phyloP scores from a whole-genome alignment of 2,888 invertebrate genomes.

The Buathra laborator region DNA sequence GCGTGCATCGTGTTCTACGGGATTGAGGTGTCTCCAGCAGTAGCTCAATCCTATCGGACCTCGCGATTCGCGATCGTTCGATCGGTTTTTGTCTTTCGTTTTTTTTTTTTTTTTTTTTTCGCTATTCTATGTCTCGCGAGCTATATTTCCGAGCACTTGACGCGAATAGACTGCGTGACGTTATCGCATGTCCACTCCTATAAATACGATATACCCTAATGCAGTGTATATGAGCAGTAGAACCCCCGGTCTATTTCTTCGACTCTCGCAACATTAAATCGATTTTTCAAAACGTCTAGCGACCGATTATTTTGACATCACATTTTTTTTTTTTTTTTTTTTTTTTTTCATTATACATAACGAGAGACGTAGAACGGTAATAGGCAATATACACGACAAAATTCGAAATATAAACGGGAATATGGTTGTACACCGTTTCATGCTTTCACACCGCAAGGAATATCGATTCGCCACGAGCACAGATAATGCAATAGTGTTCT shows the following conservation, averaged over 20 bases:
- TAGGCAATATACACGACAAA: neutral
- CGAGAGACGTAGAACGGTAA: neutral
- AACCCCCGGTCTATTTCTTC: neutral
- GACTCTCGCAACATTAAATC: constrained; percentile 10
- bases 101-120: neutral
- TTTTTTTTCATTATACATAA: neutral
- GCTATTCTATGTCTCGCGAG: neutral
- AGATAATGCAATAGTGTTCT: constrained; percentile 32
- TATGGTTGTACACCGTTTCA: neutral
- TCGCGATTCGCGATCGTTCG: constrained; percentile 63
- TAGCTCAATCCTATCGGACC: constrained; percentile 64
- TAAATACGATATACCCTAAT: constrained; percentile 3
- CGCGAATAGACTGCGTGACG: constrained; percentile 48
- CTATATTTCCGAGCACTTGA: neutral
- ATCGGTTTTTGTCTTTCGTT: neutral
- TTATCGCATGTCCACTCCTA: constrained; percentile 46
- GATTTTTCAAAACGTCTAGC: constrained; percentile 5
- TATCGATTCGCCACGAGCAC: constrained; percentile 33
- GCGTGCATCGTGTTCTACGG: constrained; percentile 64
- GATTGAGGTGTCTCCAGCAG: constrained; percentile 70
- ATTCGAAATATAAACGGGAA: neutral
- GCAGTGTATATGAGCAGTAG: neutral
- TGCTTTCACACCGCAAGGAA: neutral
- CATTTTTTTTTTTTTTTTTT: neutral
- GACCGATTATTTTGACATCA: constrained; percentile 1